A percentile compares a stretch with the other conserved stretches of the same genome.
Evolutionary conservation across 2,797 vertebrate genomes (phyloP).

Genomic region (Champsocephalus gunnari): DNA sequence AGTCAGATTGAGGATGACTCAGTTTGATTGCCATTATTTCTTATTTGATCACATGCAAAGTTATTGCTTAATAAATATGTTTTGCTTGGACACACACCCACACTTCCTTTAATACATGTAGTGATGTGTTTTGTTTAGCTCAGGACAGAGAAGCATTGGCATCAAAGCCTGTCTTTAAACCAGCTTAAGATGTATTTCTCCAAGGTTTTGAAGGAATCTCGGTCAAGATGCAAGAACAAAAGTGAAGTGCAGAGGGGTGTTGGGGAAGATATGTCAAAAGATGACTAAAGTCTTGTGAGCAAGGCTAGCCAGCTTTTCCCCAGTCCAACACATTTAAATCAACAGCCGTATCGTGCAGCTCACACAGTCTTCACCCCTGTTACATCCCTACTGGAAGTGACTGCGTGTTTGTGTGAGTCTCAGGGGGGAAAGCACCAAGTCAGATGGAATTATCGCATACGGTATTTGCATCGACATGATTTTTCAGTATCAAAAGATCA

Average conservation of each 20-base stretch:
- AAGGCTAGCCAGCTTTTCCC: conserved; percentile 23
- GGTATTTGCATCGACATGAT: conserved; percentile 3
- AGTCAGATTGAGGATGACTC: conserved; percentile 35
- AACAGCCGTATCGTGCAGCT: conserved; percentile 38
- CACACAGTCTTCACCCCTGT: conserved; percentile 36
- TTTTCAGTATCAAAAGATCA: conserved; percentile 33
- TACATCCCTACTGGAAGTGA: conserved; percentile 29
- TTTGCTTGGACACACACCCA: background rate
- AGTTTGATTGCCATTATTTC: conserved; percentile 19
- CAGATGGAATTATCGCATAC: conserved; percentile 33
- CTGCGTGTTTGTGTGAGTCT: conserved; percentile 21
- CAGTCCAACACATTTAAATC: conserved; percentile 48
- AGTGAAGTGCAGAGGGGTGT: conserved; percentile 17
- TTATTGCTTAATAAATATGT: conserved; percentile 22
- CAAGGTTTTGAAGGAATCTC: conserved; percentile 26
- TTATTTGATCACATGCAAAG: conserved; percentile 22
- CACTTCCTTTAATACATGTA: background rate
- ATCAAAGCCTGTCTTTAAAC: conserved; percentile 11
- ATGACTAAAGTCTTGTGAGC: conserved; percentile 49
- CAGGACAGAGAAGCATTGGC: background rate
- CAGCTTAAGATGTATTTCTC: conserved; percentile 23
- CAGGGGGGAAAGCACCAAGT: conserved; percentile 15
- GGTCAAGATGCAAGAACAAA: conserved; percentile 16
- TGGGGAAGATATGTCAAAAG: conserved; percentile 44
- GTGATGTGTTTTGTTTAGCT: background rate